Base-by-base conservation (phyloP, 2,888 invertebrate species). In the Lochmaea capreae region DNA sequence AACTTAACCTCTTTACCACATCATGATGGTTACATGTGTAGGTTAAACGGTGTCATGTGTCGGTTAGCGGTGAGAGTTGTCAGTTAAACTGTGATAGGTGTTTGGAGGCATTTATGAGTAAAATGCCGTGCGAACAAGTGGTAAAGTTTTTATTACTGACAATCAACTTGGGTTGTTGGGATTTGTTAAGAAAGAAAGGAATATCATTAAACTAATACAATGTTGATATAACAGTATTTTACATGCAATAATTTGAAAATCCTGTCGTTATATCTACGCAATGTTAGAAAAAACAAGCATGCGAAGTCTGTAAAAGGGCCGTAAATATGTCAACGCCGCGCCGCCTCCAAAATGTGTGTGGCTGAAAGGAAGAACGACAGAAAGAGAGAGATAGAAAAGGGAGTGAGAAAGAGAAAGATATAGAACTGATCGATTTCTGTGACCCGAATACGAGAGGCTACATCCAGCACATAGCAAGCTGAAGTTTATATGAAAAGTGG, bases 381-480 rank as follows among this genome's bases (percentile, higher is more conserved):
- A 49, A 10, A 49, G 59, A 43, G 46, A 65, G 39, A n/a, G 18
- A 52, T 59, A 8, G 22, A 10, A 22, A 58, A 18, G 33, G 16
- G 26, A 8, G 0, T 16, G 5, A 59, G 57, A 59, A 58, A 61
- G 61, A 54, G 70, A 63, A 33, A 63, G 43, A 70, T 54, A 54
- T 65, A 42, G 49, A 65, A 69, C 67, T 75, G 61, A 78, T 78
- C 78, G 78, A 78, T 78, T 77, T 67, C 74, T 76, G 78, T 78
- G 78, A 78, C 78, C 78, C 78, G 77, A 78, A 78, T 78, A 77
- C 69, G 76, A 74, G 78, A 78, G 72, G 73, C 72, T 73, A 75
- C 70, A 72, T 74, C 58, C 67, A 22, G 65, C 66, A 66, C 54
- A 52, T 42, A 66, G 68, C 61, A 62, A 14, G 65, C 14, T 54